phyloP scores from a whole-genome alignment of 2,888 invertebrate species.

The Cosmorhoe ocellata region DNA sequence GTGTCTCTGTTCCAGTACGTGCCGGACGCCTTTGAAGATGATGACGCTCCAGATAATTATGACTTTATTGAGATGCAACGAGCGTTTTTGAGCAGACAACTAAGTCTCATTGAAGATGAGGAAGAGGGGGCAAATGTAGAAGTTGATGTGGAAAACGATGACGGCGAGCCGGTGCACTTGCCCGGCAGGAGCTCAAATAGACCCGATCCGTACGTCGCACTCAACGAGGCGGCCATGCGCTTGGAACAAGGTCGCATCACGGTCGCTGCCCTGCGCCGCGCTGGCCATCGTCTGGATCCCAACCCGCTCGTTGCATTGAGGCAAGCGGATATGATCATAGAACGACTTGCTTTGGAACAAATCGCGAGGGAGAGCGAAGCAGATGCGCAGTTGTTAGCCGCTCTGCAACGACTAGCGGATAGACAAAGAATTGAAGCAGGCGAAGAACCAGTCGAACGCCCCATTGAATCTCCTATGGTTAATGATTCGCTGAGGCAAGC shows the following conservation, averaged over 20 bases:
- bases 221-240: neutral
- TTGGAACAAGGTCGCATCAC: neutral
- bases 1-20: constrained; percentile 24
- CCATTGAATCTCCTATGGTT: neutral
- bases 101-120: neutral
- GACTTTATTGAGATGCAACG: neutral
- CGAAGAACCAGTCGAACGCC: neutral
- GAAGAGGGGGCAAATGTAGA: neutral
- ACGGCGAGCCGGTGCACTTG: constrained; percentile 1
- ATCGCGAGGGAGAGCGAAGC: neutral
- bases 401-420: constrained; percentile 4
- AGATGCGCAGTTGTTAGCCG: neutral
- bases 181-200: neutral
- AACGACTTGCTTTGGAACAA: neutral
- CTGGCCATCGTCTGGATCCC: neutral
- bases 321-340: neutral
- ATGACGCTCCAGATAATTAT: neutral
- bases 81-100: neutral
- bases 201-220: neutral
- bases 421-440: neutral
- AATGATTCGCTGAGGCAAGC: neutral
- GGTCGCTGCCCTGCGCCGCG: neutral
- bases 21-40: constrained; percentile 2
- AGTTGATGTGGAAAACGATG: neutral
- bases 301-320: neutral